Evolutionary conservation across 2,797 vertebrate genomes (phyloP), one percentile per base, ranked within the genome.

Genomic region (Odontamblyopus rebecca): DNA sequence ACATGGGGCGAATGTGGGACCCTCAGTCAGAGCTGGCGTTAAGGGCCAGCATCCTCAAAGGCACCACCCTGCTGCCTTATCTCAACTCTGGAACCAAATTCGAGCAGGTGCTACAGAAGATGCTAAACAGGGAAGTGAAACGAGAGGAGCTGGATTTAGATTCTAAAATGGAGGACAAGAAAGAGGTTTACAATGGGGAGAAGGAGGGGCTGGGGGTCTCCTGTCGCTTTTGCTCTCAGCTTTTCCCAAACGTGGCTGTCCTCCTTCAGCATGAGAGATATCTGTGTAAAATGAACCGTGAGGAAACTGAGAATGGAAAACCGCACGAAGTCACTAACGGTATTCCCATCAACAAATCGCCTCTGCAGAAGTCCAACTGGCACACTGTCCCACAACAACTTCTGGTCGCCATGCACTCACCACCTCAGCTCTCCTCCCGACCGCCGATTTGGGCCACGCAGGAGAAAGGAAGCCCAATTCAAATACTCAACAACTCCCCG

Each of bases 241-340:
- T 89, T 27, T 95, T 95, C 77, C 91, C 93, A 12, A 93, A 84
- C 1, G 74, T 88, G 57, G 85, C 87, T 0, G 88, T 92, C 16
- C 88, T 94, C 66, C 83, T 91, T 72, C 93, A 94, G 74, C 94
- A 94, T 0, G 90, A 94, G 77, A 88, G 85, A 61, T 93, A 94
- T 82, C 88, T 91, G 68, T 95, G 94, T 51, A 91, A 86, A 80
- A 81, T 87, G 78, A 92, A 84, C 81, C 74, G 80, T 12, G 89
- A 91, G 38, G 71, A 69, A 0, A n/a, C 75, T 0, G 90, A 91
- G 35, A 85, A 81, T 66, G 83, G 65, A 69, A 91, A 88, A 72
- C 72, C 69, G 0, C 73, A 73, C 0, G 75, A 85, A 18, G 67
- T 66, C 6, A 78, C 84, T 65, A 93, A 92, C 0, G 90, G 91